Conservation (phyloP, 2,888 invertebrate genomes). For the Argyresthia albistria region DNA sequence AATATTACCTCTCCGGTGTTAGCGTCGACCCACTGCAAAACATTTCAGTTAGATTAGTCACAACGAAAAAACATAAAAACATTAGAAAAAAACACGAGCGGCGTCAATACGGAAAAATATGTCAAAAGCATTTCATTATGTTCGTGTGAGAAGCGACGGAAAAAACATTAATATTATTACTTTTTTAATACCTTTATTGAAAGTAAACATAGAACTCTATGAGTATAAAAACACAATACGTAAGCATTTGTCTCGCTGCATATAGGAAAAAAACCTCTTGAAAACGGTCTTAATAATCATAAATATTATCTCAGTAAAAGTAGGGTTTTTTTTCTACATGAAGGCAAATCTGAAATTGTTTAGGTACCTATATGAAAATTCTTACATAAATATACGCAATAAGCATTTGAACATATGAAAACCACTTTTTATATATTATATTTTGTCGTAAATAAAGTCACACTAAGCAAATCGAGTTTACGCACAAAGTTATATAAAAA, state of each 20-base stretch:
- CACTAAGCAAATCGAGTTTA: too few species aligned
- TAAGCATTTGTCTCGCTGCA: background rate
- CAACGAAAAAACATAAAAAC: constrained; percentile 19
- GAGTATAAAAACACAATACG: constrained; percentile 30
- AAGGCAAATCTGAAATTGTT: background rate
- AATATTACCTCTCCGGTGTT: constrained; percentile 76
- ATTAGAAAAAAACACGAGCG: background rate
- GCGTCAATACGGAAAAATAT: constrained; percentile 15
- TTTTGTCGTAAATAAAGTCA: background rate
- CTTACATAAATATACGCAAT: background rate
- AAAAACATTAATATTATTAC: constrained; percentile 28
- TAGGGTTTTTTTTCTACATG: background rate
- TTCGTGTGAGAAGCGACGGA: constrained; percentile 32
- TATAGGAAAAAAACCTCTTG: background rate
- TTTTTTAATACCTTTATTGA: constrained; percentile 25
- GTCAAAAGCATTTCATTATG: constrained; percentile 58
- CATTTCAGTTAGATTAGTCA: constrained; percentile 64
- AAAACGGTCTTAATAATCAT: background rate
- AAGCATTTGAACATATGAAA: background rate
- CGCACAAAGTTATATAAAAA: too few species aligned
- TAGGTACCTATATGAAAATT: background rate
- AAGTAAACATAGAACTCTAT: constrained; percentile 33
- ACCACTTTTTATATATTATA: background rate
- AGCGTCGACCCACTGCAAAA: constrained; percentile 78
- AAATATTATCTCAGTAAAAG: background rate